Base-by-base conservation (phyloP, 2,113 vertebrate species). In the Brachyhypopomus gauderio region DNA sequence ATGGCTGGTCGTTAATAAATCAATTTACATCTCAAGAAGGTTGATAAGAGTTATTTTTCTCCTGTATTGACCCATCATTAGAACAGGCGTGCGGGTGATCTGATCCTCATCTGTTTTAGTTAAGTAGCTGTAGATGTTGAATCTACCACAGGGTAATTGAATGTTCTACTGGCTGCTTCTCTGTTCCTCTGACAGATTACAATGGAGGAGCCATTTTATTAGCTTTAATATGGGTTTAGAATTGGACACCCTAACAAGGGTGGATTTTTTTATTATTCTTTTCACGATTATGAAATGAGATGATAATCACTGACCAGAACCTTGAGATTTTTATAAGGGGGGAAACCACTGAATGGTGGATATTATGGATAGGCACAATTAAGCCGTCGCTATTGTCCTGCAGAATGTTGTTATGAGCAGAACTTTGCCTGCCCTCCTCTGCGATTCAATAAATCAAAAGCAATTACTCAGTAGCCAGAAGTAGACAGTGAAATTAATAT, bases 31-130 rank as follows among this genome's bases (percentile, higher is more conserved):
- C 79, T 83, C 72, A 78, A 84, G 83, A 82, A 81, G 80, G 81
- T 83, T 85, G 85, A 88, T 86, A 86, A 84, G 78, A 88, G 83
- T 85, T 86, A 80, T 88, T 81, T 83, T 84, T 83, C 78, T 84
- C 78, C 80, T 81, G 82, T 84, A 83, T 86, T 79, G 79, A 81
- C 75, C 78, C 81, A 30, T 83, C 81, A 84, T 88, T 81, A 88
- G 83, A 84, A 62, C 67, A 56, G 78, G 72, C 79, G 45, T 82
- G 1, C 75, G 72, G 80, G 78, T 86, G 81, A 84, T 83, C 82
- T 23, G 70, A 84, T 84, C 75, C 81, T 88, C 81, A 87, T 85
- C 85, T 80, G 83, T 85, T 79, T 63, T 83, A 77, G 72, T 82
- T 84, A 86, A 86, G 80, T 75, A 81, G 79, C 83, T 80, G 85